These are phyloP conservation scores for Gallinago stenura DNA, from an alignment of 2,797 vertebrate genomes.

Conservation along the genomic window DNA sequence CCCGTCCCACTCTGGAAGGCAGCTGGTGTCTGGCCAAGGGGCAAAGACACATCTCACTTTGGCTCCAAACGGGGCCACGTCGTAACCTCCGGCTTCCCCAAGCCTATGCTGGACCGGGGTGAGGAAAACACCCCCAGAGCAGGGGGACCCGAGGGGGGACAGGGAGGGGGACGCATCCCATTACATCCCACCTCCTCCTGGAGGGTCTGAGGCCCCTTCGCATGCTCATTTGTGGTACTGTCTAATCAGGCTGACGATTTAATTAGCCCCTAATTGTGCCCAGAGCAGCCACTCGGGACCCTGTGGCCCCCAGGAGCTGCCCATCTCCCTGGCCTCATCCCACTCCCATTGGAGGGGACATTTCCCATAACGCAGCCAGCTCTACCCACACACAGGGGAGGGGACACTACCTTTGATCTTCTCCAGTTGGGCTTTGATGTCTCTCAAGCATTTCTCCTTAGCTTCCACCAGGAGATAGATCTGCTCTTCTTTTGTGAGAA, in stretches of 20 bases:
- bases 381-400: accelerated
- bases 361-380: accelerated
- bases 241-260: not conserved
- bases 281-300: not conserved
- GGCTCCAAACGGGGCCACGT: not conserved
- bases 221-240: accelerated
- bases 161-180: not conserved
- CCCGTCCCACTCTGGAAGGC: slow-evolving; percentile 90
- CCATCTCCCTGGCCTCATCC: not conserved
- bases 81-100: accelerated
- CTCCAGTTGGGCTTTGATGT: slow-evolving; percentile 79
- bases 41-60: not conserved
- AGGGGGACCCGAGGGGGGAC: not conserved
- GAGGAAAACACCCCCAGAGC: not conserved
- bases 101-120: accelerated
- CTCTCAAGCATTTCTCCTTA: slow-evolving; percentile 83
- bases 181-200: not conserved
- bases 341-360: accelerated
- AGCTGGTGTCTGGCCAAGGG: slow-evolving; percentile 79
- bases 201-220: not conserved
- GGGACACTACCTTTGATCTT: slow-evolving; percentile 77
- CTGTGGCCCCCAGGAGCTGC: not conserved
- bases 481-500: slow-evolving; percentile 91
- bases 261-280: not conserved
- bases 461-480: slow-evolving; percentile 89